These are phyloP conservation scores for Colius striatus DNA, from an alignment of 2,113 vertebrate species.

Conservation along the genomic window DNA sequence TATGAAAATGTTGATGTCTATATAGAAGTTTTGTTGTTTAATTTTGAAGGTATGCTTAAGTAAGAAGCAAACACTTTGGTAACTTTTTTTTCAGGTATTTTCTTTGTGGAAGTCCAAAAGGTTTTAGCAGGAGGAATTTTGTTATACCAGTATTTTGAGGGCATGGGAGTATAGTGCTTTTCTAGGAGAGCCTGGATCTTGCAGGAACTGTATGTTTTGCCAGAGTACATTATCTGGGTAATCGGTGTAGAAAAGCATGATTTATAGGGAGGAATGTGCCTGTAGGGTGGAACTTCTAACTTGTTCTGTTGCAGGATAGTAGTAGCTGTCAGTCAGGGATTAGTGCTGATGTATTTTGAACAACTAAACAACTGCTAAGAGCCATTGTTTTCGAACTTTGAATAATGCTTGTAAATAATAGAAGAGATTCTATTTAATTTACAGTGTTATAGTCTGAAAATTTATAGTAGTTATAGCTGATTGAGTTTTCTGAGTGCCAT, in stretches of 20 bases:
- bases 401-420: neutral
- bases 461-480: neutral
- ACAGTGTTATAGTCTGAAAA: neutral
- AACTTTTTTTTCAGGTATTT: neutral
- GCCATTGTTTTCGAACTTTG: neutral
- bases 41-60: neutral
- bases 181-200: neutral
- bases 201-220: neutral
- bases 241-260: neutral
- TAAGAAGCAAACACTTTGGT: neutral
- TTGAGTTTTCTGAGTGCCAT: neutral
- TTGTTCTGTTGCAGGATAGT: neutral
- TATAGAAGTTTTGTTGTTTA: neutral
- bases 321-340: neutral
- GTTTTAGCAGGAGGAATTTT: neutral
- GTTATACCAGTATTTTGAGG: neutral
- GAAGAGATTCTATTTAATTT: neutral
- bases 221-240: neutral
- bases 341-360: neutral
- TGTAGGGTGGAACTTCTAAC: neutral
- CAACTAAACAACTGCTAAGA: neutral
- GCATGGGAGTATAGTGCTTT: neutral
- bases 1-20: neutral
- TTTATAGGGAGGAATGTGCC: neutral
- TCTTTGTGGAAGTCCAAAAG: neutral